Conservation (phyloP, 1,140 invertebrate genomes). For the Drosophila melanogaster region DNA sequence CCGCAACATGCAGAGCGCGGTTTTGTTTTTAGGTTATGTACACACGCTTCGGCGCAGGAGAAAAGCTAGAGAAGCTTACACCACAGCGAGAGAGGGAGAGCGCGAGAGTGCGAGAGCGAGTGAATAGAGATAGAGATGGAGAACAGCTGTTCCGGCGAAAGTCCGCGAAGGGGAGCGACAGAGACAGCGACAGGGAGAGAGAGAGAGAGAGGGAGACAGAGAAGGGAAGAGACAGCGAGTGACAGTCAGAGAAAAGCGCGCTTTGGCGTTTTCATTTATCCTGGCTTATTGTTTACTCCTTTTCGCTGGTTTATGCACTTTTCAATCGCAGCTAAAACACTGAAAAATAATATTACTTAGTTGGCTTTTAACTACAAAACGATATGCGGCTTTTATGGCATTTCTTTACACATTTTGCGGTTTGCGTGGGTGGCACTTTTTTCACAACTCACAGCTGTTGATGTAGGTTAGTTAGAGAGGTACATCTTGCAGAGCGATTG, state of each 20-base stretch:
- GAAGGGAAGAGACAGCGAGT: constrained; percentile 21
- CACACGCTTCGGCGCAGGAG: constrained; percentile 66
- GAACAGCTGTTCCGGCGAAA: constrained; percentile 32
- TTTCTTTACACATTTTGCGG: constrained; percentile 25
- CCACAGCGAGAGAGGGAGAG: not conserved
- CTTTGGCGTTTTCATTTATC: constrained; percentile 40
- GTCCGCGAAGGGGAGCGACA: constrained; percentile 30
- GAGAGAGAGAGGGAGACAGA: constrained; percentile 1
- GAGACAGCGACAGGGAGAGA: constrained; percentile 23
- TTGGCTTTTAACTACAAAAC: not conserved
- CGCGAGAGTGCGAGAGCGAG: not conserved
- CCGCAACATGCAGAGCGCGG: constrained; percentile 63
- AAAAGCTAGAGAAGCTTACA: not conserved
- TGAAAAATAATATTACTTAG: constrained; percentile 10
- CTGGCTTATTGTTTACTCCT: constrained; percentile 36
- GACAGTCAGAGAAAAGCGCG: constrained; percentile 40
- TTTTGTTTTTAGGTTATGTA: constrained; percentile 76
- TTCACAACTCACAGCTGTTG: constrained; percentile 67
- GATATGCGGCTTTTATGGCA: not conserved
- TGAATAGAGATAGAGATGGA: constrained; percentile 24
- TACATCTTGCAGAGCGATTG: not conserved
- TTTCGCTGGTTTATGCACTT: constrained; percentile 15
- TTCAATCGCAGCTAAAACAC: constrained; percentile 16
- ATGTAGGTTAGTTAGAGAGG: constrained; percentile 74
- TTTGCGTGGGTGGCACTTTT: constrained; percentile 52